Conservation (phyloP, 2,113 vertebrate species). For the Climacteris rufus region DNA sequence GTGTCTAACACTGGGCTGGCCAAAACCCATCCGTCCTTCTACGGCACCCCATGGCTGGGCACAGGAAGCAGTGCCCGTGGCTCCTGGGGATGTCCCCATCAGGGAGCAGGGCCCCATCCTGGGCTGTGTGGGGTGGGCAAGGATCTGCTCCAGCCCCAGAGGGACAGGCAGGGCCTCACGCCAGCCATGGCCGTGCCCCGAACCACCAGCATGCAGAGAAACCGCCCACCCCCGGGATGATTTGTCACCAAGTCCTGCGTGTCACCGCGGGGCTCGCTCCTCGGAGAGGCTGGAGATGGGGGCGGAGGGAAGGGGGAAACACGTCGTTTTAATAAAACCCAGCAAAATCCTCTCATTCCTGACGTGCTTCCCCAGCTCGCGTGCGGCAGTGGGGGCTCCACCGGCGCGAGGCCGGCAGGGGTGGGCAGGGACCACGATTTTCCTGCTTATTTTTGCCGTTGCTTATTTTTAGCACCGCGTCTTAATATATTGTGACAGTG, state of each 20-base stretch:
- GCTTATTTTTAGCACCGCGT: conserved; percentile 37
- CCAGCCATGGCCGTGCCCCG: not conserved
- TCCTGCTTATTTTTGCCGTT: not conserved
- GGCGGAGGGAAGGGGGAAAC: not conserved
- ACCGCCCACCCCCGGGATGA: not conserved
- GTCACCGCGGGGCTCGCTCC: not conserved
- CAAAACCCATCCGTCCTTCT: not conserved
- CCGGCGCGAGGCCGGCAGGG: not conserved
- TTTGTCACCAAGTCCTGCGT: not conserved
- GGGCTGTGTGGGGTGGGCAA: not conserved
- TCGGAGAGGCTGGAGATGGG: not conserved
- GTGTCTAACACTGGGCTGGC: not conserved
- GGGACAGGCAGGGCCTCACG: not conserved
- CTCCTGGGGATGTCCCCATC: rapidly evolving
- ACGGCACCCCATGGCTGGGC: not conserved
- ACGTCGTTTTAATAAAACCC: not conserved
- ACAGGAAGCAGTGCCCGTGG: rapidly evolving
- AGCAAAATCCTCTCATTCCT: not conserved
- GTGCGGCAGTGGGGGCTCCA: not conserved
- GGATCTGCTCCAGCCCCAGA: not conserved
- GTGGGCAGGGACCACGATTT: not conserved
- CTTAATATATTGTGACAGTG: conserved; percentile 44
- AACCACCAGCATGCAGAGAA: not conserved
- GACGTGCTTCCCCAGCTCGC: not conserved
- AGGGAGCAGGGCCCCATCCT: not conserved